These are phyloP conservation scores for Ischnus inquisitorius DNA, from an alignment of 2,888 invertebrate genomes.

Conservation along the genomic window DNA sequence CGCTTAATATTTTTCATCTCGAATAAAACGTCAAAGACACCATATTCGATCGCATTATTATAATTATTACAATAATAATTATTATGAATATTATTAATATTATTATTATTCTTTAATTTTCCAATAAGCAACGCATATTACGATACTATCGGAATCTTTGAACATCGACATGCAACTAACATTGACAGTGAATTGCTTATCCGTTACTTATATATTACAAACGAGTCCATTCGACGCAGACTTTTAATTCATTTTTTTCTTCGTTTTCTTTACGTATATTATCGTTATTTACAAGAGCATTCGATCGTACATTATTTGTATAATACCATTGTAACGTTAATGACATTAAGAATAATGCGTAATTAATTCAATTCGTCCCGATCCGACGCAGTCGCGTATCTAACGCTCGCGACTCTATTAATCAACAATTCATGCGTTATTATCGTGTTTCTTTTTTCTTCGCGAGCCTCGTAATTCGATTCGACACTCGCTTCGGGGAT, in stretches of 20 bases:
- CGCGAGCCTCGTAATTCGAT: constrained; percentile 41
- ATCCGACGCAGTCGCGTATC: constrained; percentile 34
- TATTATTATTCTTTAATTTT: background rate
- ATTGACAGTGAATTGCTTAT: constrained; percentile 76
- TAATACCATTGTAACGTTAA: constrained; percentile 57
- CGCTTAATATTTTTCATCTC: constrained; percentile 31
- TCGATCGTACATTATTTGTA: constrained; percentile 40
- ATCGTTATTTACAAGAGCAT: constrained; percentile 65
- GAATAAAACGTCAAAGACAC: constrained; percentile 19
- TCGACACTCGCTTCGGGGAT: constrained; percentile 17
- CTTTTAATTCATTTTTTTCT: constrained; percentile 12
- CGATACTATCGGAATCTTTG: constrained; percentile 57
- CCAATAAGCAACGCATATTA: constrained; percentile 12
- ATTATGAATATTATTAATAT: background rate
- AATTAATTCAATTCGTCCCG: constrained; percentile 23
- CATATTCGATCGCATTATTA: constrained; percentile 2
- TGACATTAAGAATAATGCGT: constrained; percentile 62
- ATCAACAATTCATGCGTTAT: constrained; percentile 20
- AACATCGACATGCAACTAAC: constrained; percentile 80
- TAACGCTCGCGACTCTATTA: constrained; percentile 42
- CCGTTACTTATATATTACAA: constrained; percentile 63
- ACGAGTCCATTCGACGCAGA: constrained; percentile 48
- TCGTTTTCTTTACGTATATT: constrained; percentile 55
- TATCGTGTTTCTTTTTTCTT: constrained; percentile 13
- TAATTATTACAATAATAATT: background rate